phyloP scores from a whole-genome alignment of 2,113 vertebrate species.

The Scomber scombrus region DNA sequence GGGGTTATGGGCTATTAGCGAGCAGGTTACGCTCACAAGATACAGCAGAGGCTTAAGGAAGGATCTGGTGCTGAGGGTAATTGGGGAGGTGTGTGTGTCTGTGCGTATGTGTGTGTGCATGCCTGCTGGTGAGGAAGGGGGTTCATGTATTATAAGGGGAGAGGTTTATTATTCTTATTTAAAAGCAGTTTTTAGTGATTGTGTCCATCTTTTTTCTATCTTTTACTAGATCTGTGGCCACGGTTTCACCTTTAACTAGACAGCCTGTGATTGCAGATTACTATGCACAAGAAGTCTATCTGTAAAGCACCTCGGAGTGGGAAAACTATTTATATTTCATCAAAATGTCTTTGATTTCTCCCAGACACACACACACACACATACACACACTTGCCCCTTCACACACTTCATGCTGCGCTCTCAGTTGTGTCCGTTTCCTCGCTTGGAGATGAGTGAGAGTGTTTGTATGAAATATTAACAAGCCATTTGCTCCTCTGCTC shows the following conservation, averaged over 20 bases:
- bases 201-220: background rate
- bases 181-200: slow-evolving; percentile 9
- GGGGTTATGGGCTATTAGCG: slow-evolving; percentile 76
- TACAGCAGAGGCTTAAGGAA: slow-evolving; percentile 67
- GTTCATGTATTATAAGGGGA: background rate
- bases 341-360: slow-evolving; percentile 77
- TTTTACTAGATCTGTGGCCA: slow-evolving; percentile 1
- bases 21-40: slow-evolving; percentile 74
- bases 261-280: slow-evolving; percentile 48
- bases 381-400: slow-evolving; percentile 46
- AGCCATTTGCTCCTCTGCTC: slow-evolving; percentile 83
- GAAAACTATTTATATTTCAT: slow-evolving; percentile 74
- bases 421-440: slow-evolving; percentile 70
- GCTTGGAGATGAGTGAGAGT: slow-evolving; percentile 77
- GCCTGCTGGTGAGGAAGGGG: background rate
- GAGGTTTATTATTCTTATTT: slow-evolving; percentile 13
- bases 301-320: slow-evolving; percentile 83
- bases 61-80: slow-evolving; percentile 67
- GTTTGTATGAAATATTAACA: slow-evolving; percentile 85
- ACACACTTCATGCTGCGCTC: slow-evolving; percentile 47
- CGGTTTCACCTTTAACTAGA: slow-evolving; percentile 40
- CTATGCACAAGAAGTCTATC: slow-evolving; percentile 45
- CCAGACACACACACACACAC: slow-evolving; percentile 38
- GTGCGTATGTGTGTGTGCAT: slow-evolving; percentile 21
- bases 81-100: slow-evolving; percentile 46